Percentiles rank a stretch among this genome's conserved stretches.
phyloP scores from a whole-genome alignment of 2,888 invertebrate species.

The Drosophila diplacantha region DNA sequence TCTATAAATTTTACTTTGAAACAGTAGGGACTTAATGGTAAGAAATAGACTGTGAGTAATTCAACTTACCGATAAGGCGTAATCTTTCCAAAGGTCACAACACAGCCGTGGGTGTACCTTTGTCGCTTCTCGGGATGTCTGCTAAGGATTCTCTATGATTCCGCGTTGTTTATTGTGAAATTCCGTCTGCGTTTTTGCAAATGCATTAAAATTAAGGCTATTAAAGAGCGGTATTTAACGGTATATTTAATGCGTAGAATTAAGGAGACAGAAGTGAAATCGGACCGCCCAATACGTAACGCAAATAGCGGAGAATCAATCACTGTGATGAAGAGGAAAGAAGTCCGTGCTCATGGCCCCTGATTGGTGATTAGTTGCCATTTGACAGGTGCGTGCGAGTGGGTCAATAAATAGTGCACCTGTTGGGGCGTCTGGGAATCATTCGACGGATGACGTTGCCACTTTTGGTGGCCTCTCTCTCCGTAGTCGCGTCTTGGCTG shows the following conservation, averaged over 20 bases:
- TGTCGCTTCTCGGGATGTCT: background rate
- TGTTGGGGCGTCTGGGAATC: conserved; percentile 32
- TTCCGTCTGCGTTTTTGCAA: conserved; percentile 19
- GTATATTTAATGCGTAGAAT: conserved; percentile 10
- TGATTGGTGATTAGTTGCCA: conserved; percentile 68
- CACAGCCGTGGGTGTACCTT: conserved; percentile 1
- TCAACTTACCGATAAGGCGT: conserved; percentile 17
- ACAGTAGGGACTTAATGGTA: too few relatives aligned
- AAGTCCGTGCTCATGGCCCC: conserved; percentile 50
- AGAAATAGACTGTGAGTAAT: background rate
- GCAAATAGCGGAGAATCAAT: conserved; percentile 53
- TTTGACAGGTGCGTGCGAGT: conserved; percentile 50
- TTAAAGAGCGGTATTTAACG: background rate
- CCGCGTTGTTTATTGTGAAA: conserved; percentile 3
- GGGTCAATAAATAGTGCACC: conserved; percentile 34
- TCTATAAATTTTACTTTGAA: background rate
- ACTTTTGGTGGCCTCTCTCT: conserved; percentile 13
- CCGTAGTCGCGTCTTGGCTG: background rate
- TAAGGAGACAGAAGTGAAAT: conserved; percentile 56
- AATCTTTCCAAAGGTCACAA: conserved; percentile 19
- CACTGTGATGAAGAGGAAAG: conserved; percentile 10
- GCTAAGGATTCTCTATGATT: conserved; percentile 8
- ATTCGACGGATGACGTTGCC: conserved; percentile 24
- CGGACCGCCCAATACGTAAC: conserved; percentile 59
- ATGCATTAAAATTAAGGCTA: conserved; percentile 15